Conservation (phyloP, 2,113 vertebrate genomes). For the Boulengeromyrus knoepffleri region DNA sequence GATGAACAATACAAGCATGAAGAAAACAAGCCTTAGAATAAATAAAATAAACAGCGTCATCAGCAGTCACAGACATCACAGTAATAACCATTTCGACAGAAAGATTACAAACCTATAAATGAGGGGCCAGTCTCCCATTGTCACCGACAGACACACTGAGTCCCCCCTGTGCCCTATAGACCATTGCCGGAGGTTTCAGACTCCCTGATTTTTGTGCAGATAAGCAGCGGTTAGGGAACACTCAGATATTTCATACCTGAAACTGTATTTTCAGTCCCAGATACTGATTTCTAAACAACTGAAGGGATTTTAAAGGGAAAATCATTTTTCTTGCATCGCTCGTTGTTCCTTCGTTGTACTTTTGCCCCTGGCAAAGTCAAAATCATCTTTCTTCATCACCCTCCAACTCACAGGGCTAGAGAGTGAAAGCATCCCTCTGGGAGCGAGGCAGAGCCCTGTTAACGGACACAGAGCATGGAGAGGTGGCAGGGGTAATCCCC, state of each 20-base stretch:
- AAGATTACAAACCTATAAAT: background rate
- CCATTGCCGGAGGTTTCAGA: background rate
- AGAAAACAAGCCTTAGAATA: background rate
- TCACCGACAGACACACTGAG: background rate
- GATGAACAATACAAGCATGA: background rate
- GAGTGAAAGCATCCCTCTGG: background rate
- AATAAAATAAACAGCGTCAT: background rate
- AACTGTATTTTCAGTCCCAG: background rate
- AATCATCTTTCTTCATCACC: background rate
- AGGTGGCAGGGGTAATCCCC: conserved; percentile 44
- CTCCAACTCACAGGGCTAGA: background rate
- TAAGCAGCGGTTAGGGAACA: background rate
- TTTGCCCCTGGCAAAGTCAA: background rate
- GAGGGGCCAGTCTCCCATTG: background rate
- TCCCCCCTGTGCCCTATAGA: background rate
- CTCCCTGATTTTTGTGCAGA: background rate
- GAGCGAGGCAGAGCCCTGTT: background rate
- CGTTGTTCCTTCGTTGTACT: background rate
- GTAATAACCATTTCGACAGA: background rate
- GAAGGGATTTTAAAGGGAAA: background rate
- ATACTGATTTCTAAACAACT: background rate
- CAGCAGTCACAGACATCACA: background rate
- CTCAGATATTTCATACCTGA: background rate
- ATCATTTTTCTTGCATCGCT: background rate
- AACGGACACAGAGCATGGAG: conserved; percentile 5